Evolutionary conservation across 2,888 invertebrate species (phyloP).

Genomic region (Acrobasis repandana): DNA sequence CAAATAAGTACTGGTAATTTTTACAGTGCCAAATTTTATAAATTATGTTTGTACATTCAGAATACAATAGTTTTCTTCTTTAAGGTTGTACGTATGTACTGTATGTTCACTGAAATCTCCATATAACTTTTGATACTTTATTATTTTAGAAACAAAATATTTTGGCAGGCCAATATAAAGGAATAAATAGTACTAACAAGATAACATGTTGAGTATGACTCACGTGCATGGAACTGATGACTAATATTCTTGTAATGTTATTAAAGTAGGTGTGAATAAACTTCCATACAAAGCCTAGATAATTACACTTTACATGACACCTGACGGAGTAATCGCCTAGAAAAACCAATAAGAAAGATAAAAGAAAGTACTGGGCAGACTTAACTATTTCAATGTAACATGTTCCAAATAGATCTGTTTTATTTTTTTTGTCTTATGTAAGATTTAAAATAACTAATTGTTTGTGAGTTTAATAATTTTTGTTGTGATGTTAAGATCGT

Average conservation of each 20-base stretch:
- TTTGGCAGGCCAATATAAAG: background rate
- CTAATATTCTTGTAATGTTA: conserved; percentile 13
- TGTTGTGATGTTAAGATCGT: conserved; percentile 12
- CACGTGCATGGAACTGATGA: conserved; percentile 11
- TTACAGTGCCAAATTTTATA: conserved; percentile 28
- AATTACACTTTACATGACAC: too few relatives aligned
- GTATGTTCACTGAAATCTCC: too few relatives aligned
- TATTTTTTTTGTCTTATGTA: background rate
- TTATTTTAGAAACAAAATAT: background rate
- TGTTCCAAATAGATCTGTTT: conserved; percentile 11
- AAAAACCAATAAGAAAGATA: too few relatives aligned
- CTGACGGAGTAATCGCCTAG: too few relatives aligned
- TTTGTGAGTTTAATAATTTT: conserved; percentile 3
- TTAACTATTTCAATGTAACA: background rate
- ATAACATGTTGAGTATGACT: conserved; percentile 10
- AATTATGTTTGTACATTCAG: conserved; percentile 10
- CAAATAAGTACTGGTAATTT: background rate
- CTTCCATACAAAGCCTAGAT: conserved; percentile 7
- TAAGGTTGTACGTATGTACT: too few relatives aligned
- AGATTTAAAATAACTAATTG: background rate
- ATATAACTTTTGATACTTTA: too few relatives aligned
- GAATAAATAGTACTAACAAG: conserved; percentile 1
- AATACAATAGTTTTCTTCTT: background rate
- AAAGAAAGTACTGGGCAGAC: too few relatives aligned
- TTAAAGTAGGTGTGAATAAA: conserved; percentile 9